Evolutionary conservation across 2,113 vertebrate genomes (phyloP), one percentile per base, ranked within the genome.

Genomic region (Oceanites oceanicus): DNA sequence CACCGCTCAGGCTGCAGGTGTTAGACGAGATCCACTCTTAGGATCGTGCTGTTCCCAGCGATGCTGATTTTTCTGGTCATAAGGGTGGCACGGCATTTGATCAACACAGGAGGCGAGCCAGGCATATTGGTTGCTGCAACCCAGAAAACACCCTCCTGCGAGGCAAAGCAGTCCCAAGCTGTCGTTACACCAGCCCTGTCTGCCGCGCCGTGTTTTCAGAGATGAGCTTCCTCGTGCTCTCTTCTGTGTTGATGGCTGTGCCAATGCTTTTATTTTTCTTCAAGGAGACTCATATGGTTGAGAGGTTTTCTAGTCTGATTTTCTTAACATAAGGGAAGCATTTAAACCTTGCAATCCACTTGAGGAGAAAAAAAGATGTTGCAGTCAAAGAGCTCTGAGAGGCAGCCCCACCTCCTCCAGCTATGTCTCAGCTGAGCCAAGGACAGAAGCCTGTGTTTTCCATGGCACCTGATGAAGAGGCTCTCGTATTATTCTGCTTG

Each of bases 381-480:
- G 80, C 11, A 91, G 84, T 53, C 15, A 25, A 72, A 77, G 88
- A 85, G 94, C 88, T 88, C 13, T 0, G 55, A 36, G 88, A 83
- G 55, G 91, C 95, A 50, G 88, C 93, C 90, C 77, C 87, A 94
- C 96, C 95, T 96, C 94, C 93, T 72, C 40, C 90, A 96, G 96
- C 87, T 85, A 90, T 72, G 95, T 68, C 90, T 94, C 65, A 79
- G 89, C 91, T 0, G 14, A 82, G 96, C 91, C 95, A 92, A 91
- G 92, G 95, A 93, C 93, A 96, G 94, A 59, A 95, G 91, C 89
- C 70, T 65, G 73, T 94, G 90, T 88, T 96, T 96, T 91, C 94
- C 84, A 36, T 65, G 93, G 95, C 96, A 97, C 96, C 96, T 96
- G 96, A 93, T 87, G 95, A 96, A 94, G 90, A 96, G 70, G 70